Evolutionary conservation across 1,140 invertebrate genomes (phyloP), one percentile per base, ranked within the genome.

Genomic region (Maniola jurtina): DNA sequence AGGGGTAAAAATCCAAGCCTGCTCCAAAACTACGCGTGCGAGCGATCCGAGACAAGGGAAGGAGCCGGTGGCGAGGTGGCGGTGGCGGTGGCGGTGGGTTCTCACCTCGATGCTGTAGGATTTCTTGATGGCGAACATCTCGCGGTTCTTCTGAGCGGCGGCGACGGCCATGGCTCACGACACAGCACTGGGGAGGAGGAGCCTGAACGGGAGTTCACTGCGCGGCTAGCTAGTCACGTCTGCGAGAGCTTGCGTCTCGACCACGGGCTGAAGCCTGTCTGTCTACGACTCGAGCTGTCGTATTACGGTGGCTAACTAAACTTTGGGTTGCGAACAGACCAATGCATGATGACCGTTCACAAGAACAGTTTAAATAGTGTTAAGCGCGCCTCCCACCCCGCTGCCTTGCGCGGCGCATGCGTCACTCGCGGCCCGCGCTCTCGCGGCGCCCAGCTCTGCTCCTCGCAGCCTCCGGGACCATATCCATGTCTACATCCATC

Each of bases 91-190:
- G n/a, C 48, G 47, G 60, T 66, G 71, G 67, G 16, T 79, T 68
- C 95, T 95, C 92, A 98, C 97, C 96, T 98, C 97, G 86, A 98
- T 97, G 92, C 97, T 98, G 94, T 98, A 98, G 73, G 97, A 97
- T 88, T 98, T 98, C 92, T 98, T 97, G 92, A 97, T 97, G 90
- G 96, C 96, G 93, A 97, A 97, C 95, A 97, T 96, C 90, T 97
- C 96, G 86, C 96, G 95, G 91, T 97, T 97, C 91, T 97, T 97
- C 92, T 96, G 95, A 57, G 96, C 96, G 85, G 95, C 95, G 86
- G 95, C 96, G 80, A 97, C 95, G 86, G 95, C 95, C 94, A 96
- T 96, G 71, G 73, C 82, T 83, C 81, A 75, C 69, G n/a, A 81
- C 82, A 89, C 83, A 79, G 80, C 80, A 86, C 80, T 81, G 78